Percentiles rank a stretch among this genome's conserved stretches.
Evolutionary conservation across 2,797 vertebrate species (phyloP).

Genomic region (Xiphophorus birchmanni): DNA sequence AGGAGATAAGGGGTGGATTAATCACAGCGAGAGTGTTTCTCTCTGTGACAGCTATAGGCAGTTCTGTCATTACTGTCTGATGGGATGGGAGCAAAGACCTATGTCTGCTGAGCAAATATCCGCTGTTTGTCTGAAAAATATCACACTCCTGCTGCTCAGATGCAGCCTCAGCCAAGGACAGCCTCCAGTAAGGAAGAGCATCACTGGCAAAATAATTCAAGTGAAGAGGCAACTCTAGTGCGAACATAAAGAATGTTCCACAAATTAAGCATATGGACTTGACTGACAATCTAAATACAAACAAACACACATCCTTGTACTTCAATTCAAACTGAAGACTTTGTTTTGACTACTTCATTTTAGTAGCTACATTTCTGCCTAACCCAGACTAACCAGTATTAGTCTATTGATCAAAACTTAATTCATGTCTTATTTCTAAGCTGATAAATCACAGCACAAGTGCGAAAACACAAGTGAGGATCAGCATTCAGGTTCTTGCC

Average conservation of each 20-base stretch:
- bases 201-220: conserved; percentile 25
- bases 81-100: conserved; percentile 36
- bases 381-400: too few relatives aligned
- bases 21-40: conserved; percentile 63
- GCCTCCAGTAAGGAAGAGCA: conserved; percentile 18
- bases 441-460: too few relatives aligned
- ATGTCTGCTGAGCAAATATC: conserved; percentile 46
- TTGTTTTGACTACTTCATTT: too few relatives aligned
- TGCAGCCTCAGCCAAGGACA: conserved; percentile 28
- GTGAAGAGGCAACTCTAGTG: conserved; percentile 20
- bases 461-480: too few relatives aligned
- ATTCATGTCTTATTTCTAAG: too few relatives aligned
- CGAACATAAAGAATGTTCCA: conserved; percentile 29
- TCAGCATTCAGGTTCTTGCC: too few relatives aligned
- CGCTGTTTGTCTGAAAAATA: conserved; percentile 31
- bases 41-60: conserved; percentile 65
- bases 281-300: conserved; percentile 42
- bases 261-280: conserved; percentile 48
- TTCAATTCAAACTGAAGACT: too few relatives aligned
- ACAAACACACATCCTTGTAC: not conserved
- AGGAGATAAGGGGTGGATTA: conserved; percentile 65
- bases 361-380: too few relatives aligned
- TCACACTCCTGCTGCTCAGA: conserved; percentile 9
- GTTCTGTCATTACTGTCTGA: conserved; percentile 65
- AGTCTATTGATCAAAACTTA: too few relatives aligned